These are phyloP conservation scores for Cosmia trapezina DNA, from an alignment of 2,888 invertebrate species.

Conservation along the genomic window DNA sequence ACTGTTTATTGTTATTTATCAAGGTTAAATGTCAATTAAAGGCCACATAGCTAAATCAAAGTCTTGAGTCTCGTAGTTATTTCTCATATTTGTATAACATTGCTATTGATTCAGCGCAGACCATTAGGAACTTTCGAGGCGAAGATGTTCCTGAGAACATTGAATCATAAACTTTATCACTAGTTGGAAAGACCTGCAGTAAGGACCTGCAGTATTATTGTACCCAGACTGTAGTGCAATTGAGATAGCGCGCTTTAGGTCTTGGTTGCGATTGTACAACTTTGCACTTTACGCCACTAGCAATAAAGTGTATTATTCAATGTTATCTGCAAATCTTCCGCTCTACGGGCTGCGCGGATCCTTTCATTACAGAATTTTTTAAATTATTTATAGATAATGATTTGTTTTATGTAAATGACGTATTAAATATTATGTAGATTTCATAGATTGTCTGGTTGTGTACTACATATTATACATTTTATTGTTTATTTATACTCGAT, in stretches of 20 bases:
- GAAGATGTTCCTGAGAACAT: conserved; percentile 4
- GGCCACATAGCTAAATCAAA: neutral
- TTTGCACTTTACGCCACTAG: neutral
- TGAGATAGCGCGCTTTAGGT: neutral
- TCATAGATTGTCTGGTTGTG: conserved; percentile 22
- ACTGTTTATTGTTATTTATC: neutral
- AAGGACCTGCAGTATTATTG: too few species aligned
- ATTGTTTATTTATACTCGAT: conserved; percentile 14
- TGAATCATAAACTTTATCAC: conserved; percentile 7
- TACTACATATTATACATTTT: neutral
- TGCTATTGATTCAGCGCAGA: neutral
- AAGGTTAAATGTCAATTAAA: conserved; percentile 8
- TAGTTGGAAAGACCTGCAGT: neutral
- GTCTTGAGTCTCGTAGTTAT: neutral
- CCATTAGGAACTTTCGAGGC: neutral
- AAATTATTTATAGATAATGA: conserved; percentile 17
- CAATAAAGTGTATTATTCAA: conserved; percentile 6
- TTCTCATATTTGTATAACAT: neutral
- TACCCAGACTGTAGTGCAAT: neutral
- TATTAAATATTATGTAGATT: conserved; percentile 12
- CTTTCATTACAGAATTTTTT: conserved; percentile 2
- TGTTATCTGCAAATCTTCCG: neutral
- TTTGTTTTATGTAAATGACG: conserved; percentile 9
- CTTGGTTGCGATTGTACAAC: neutral
- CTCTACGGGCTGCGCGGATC: neutral